Conservation (phyloP, 2,797 vertebrate genomes). For the Falco columbarius region DNA sequence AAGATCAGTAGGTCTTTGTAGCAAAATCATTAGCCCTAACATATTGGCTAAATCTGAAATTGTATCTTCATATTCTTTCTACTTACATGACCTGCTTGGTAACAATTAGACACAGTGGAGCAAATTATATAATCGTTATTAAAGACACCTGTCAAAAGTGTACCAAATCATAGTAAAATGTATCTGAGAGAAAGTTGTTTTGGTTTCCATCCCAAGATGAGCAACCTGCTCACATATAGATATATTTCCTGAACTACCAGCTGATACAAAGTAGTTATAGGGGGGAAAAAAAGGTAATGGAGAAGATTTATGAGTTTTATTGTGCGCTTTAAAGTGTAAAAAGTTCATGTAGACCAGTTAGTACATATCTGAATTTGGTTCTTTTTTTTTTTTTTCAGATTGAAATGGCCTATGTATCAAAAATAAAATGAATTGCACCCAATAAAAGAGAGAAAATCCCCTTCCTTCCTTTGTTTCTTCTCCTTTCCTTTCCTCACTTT, state of each 20-base stretch:
- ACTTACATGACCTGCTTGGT: background rate
- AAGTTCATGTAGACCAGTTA: background rate
- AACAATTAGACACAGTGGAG: background rate
- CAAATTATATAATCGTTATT: background rate
- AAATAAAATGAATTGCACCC: background rate
- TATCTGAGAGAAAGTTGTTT: background rate
- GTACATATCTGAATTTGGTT: background rate
- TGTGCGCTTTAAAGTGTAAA: background rate
- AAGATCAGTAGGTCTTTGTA: background rate
- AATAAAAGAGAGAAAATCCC: background rate
- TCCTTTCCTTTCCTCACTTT: background rate
- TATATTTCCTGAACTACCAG: background rate
- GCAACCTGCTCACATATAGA: accelerated
- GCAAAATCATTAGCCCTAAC: background rate
- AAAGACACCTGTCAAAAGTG: background rate
- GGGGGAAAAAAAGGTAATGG: accelerated
- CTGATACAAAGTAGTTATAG: background rate
- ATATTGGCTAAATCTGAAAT: background rate
- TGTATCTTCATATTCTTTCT: background rate
- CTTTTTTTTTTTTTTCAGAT: background rate
- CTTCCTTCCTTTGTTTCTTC: background rate
- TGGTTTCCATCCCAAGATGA: background rate
- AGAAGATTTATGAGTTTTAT: background rate
- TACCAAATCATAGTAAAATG: background rate
- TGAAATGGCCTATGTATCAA: background rate